Evolutionary conservation across 2,797 vertebrate species (phyloP).

Genomic region (Cygnus olor): DNA sequence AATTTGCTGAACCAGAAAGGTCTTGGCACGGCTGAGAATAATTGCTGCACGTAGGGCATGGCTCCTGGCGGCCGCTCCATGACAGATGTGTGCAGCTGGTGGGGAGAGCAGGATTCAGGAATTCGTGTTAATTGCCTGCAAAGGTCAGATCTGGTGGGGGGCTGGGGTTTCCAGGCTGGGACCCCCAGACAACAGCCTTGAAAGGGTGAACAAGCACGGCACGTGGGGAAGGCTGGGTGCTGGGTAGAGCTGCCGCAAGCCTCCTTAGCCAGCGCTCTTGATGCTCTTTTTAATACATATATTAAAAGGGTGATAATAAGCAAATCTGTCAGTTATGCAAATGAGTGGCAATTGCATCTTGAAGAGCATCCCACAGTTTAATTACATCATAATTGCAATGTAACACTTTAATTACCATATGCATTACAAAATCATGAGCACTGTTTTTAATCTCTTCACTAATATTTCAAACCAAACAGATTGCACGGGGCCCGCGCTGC

Average conservation of each 20-base stretch:
- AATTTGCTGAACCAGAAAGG: neutral
- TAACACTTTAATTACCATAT: conserved; percentile 73
- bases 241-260: neutral
- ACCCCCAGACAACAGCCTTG: neutral
- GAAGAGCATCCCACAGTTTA: conserved; percentile 75
- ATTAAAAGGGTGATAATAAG: conserved; percentile 73
- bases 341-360: conserved; percentile 71
- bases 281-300: conserved; percentile 62
- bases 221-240: neutral
- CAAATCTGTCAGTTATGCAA: conserved; percentile 70
- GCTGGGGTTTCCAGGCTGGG: neutral
- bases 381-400: conserved; percentile 76
- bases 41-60: fast-evolving
- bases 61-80: neutral
- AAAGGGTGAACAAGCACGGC: neutral
- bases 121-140: neutral
- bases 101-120: fast-evolving
- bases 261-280: neutral
- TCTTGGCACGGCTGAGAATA: neutral
- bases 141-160: neutral
- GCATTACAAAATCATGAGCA: conserved; percentile 66
- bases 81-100: neutral
- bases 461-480: conserved; percentile 68
- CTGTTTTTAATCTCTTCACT: conserved; percentile 60
- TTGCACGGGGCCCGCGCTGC: neutral